Base-by-base conservation (phyloP, 2,797 vertebrate genomes). In the Eospalax fontanierii region DNA sequence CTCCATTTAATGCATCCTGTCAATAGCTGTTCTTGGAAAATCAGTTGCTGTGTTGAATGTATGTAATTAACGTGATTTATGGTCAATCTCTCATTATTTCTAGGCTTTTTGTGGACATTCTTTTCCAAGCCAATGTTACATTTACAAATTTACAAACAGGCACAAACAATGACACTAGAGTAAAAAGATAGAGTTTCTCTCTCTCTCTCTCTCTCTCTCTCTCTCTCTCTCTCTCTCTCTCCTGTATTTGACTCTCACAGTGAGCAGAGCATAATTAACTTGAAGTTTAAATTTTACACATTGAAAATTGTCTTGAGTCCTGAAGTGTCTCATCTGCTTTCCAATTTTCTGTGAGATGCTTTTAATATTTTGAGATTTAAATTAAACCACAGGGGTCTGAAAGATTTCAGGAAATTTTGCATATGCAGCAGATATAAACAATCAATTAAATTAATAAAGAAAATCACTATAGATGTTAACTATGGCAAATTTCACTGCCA, bases 361-460 rank as follows among this genome's bases (percentile, higher is more conserved):
- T 98, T 98, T 98, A 98, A 98, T 98, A 98, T 98, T 98, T 98
- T 96, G 95, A 98, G 96, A 98, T 98, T 98, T 98, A 98, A 98
- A 98, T 98, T 97, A 98, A 98, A 97, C 98, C 95, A 74, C 97
- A 95, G 98, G 97, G 98, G 97, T 98, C 98, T 98, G 97, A 98
- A 98, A 98, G 97, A 98, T 98, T 98, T 98, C 93, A 90, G 90
- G 97, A 98, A 97, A 96, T 96, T 97, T 98, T 98, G 97, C 97
- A 98, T 98, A 98, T 98, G 97, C 96, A 97, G 98, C 97, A 97
- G 96, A 98, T 97, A 98, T 93, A 97, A 98, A 98, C 95, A 96
- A 98, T 98, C 97, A 98, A 98, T 98, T 98, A 98, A 98, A 98
- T 98, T 98, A 98, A 98, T 98, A 98, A 98, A 97, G 88, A 87